Evolutionary conservation across 2,113 vertebrate genomes (phyloP).

Genomic region (Isurus oxyrinchus): DNA sequence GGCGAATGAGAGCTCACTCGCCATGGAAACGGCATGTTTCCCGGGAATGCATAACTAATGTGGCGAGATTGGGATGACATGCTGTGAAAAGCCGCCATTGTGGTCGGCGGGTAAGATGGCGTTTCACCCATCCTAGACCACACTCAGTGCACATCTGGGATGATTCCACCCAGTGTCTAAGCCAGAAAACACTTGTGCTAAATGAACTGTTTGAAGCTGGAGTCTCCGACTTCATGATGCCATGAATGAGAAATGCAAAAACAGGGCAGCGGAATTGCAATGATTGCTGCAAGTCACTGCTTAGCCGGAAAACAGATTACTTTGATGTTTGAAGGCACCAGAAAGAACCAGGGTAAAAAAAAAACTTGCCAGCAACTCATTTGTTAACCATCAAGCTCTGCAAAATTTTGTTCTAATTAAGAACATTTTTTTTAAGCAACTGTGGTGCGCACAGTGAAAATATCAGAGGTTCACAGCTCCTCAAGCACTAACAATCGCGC

Average conservation of each 20-base stretch:
- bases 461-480: background rate
- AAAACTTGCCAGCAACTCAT: background rate
- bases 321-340: background rate
- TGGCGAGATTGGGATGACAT: no score
- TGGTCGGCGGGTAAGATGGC: no score
- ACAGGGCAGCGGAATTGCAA: background rate
- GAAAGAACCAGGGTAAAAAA: background rate
- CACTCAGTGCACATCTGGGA: no score
- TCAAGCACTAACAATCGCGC: background rate
- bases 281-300: background rate
- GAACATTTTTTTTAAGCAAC: background rate
- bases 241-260: background rate
- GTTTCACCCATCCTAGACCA: no score
- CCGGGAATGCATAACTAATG: no score
- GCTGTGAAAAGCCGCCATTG: no score
- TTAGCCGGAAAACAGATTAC: background rate
- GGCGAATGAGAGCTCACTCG: no score
- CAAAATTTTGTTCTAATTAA: background rate
- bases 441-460: background rate
- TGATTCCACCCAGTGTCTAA: background rate
- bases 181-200: background rate
- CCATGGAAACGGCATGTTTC: no score
- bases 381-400: background rate
- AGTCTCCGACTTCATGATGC: background rate
- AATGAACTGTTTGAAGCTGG: background rate